These are phyloP conservation scores for Scolopax rusticola DNA, from an alignment of 2,797 vertebrate species.

Conservation along the genomic window DNA sequence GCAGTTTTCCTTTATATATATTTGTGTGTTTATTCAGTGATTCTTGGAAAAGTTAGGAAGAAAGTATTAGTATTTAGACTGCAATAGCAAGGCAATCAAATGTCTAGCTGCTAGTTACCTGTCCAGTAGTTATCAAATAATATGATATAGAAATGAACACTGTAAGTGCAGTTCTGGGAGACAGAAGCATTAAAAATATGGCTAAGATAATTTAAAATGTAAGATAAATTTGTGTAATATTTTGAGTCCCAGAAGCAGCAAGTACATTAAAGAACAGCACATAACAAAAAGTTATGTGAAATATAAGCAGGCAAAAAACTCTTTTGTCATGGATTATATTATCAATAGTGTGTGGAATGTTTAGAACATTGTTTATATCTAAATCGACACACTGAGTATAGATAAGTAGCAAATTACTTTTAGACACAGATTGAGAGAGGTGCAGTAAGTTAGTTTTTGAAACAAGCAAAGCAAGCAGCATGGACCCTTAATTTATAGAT, in stretches of 20 bases:
- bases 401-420: not conserved
- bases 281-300: not conserved
- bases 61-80: not conserved
- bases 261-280: not conserved
- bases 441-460: not conserved
- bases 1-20: not conserved
- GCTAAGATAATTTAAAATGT: not conserved
- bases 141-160: rapidly evolving
- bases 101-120: not conserved
- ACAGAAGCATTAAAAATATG: not conserved
- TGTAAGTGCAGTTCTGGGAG: not conserved
- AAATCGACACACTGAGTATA: not conserved
- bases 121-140: not conserved
- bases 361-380: not conserved
- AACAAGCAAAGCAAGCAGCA: not conserved
- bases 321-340: not conserved
- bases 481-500: not conserved
- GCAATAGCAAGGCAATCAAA: not conserved
- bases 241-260: not conserved
- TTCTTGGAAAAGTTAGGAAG: not conserved
- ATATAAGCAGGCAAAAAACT: not conserved
- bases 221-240: not conserved
- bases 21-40: not conserved
- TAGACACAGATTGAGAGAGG: not conserved
- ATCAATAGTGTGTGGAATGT: not conserved